Evolutionary conservation across 2,797 vertebrate species (phyloP), one percentile per base, ranked within the genome.

Genomic region (Pseudomugil gertrudae): DNA sequence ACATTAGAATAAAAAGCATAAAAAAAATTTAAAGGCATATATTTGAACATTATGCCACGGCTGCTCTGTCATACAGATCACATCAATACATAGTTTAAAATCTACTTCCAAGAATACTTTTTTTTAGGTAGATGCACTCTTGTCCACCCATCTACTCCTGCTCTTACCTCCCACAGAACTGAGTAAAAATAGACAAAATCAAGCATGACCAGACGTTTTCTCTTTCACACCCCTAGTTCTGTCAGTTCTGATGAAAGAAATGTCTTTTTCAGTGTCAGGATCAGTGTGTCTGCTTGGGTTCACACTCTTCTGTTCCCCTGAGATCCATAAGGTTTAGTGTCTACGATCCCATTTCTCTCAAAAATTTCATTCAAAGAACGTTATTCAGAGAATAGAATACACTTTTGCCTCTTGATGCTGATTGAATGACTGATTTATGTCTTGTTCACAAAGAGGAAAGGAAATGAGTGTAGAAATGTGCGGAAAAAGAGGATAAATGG

Each of bases 181-280:
- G 9, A 26, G 66, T 62, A 57, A 29, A 63, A 75, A 66, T 24
- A 61, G 57, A 72, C 57, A 61, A 63, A 51, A 17, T 36, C 36
- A 19, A 32, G 50, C 13, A 10, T 33, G 43, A 64, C 23, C 5
- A 27, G 35, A 27, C 10, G 2, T 14, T 17, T 14, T 27, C 24
- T 27, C 13, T 51, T 26, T 27, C 50, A 51, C 50, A 51, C 50
- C 26, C 27, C 24, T 17, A 15, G 7, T 27, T 51, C 24, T 51
- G 24, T 51, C 1, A 9, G 53, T 43, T 30, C 15, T 35, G 30
- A 40, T 61, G 66, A 66, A 32, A 66, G 57, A 61, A 21, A 56
- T 38, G 57, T 72, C 53, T 60, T 21, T n/a, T 57, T 62, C 64
- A 9, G 68, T 14, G 29, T 69, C 57, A 54, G 45, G 36, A 53